Conservation (phyloP, 2,797 vertebrate species). For the Rousettus madagascariensis region DNA sequence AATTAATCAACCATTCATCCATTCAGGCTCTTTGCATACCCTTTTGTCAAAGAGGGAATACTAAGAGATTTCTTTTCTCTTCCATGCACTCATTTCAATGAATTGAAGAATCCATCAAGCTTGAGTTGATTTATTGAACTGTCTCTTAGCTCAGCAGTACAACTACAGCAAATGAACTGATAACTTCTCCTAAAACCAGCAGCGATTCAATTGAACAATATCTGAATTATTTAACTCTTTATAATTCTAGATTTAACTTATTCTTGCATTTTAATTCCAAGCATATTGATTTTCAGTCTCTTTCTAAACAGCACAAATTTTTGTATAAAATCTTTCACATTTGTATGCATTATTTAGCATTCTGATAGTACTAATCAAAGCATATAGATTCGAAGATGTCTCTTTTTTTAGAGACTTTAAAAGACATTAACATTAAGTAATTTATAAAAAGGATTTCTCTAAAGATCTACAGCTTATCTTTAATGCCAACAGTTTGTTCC, state of each 20-base stretch:
- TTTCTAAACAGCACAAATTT: not conserved
- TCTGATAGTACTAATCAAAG: not conserved
- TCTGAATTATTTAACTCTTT: conserved; percentile 85
- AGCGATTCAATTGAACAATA: conserved; percentile 87
- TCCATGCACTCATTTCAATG: conserved; percentile 93
- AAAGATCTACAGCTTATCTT: conserved; percentile 19
- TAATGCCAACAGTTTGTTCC: not conserved
- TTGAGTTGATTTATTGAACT: conserved; percentile 99
- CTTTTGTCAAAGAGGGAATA: conserved; percentile 98
- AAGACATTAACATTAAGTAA: not conserved
- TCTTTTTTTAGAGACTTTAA: conserved; percentile 14
- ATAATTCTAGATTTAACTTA: conserved; percentile 81
- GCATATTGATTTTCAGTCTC: not conserved
- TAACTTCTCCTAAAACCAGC: conserved; percentile 90
- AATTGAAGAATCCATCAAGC: conserved; percentile 99
- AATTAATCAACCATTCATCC: conserved; percentile 99
- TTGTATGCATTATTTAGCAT: not conserved
- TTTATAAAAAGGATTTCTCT: conserved; percentile 24
- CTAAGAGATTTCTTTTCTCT: conserved; percentile 96
- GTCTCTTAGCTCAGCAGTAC: conserved; percentile 99
- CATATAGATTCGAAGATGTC: not conserved
- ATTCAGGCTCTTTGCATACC: conserved; percentile 99
- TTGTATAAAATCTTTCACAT: not conserved
- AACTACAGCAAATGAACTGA: conserved; percentile 99
- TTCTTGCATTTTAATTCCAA: conserved; percentile 49